phyloP scores from a whole-genome alignment of 1,140 invertebrate genomes.

The Diorhabda sublineata region DNA sequence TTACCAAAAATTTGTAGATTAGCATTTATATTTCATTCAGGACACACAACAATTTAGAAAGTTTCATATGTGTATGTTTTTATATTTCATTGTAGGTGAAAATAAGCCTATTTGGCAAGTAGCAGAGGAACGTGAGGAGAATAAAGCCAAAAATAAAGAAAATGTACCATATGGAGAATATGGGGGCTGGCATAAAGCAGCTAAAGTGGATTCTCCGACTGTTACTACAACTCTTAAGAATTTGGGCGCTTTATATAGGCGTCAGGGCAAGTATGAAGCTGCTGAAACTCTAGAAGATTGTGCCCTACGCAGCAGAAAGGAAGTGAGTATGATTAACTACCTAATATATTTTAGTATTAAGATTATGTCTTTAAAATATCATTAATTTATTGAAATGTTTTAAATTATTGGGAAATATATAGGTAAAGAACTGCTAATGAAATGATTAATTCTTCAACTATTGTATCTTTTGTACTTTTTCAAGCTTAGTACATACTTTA shows the following conservation, averaged over 20 bases:
- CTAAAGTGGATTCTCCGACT: slow-evolving; percentile 97
- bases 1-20: too few relatives aligned
- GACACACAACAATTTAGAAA: too few relatives aligned
- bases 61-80: not conserved
- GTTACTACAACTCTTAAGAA: slow-evolving; percentile 97
- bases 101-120: slow-evolving; percentile 99
- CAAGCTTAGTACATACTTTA: too few relatives aligned
- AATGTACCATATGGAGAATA: slow-evolving; percentile 91
- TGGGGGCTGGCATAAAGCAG: slow-evolving; percentile 96
- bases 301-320: slow-evolving; percentile 87
- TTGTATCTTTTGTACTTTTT: not conserved
- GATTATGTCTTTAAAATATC: not conserved
- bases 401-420: slow-evolving; percentile 5
- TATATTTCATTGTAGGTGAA: slow-evolving; percentile 59
- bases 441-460: not conserved
- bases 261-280: slow-evolving; percentile 98
- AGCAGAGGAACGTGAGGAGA: slow-evolving; percentile 95
- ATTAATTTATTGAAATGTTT: not conserved
- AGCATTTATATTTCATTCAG: too few relatives aligned
- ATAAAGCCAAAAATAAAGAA: slow-evolving; percentile 88
- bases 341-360: not conserved
- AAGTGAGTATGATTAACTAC: slow-evolving; percentile 55
- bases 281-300: slow-evolving; percentile 98
- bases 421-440: not conserved
- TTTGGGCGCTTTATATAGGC: slow-evolving; percentile 91